Conservation (phyloP, 2,888 invertebrate species). For the Temnothorax unifasciatus region DNA sequence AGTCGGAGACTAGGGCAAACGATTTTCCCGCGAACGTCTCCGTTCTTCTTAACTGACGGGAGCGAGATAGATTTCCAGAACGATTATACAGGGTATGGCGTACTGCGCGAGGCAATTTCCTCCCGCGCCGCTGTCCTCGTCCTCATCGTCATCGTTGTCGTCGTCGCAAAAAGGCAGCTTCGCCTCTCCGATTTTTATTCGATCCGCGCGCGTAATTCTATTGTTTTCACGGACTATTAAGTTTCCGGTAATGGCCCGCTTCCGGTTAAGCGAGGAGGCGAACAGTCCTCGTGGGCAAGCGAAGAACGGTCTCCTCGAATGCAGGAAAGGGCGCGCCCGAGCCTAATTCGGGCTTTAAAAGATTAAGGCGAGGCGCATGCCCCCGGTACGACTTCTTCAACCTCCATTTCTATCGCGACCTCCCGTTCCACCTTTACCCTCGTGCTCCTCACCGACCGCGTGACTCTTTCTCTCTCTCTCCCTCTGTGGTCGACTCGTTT, state of each 20-base stretch:
- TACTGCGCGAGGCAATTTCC: constrained; percentile 71
- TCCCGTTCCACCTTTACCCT: constrained; percentile 59
- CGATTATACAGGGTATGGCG: constrained; percentile 67
- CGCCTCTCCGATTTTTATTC: constrained; percentile 81
- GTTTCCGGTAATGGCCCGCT: constrained; percentile 84
- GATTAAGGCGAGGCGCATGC: constrained; percentile 84
- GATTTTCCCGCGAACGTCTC: constrained; percentile 74
- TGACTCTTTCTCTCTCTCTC: not conserved
- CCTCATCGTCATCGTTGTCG: constrained; percentile 48
- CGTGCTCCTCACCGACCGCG: not conserved
- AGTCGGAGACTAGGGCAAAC: constrained; percentile 50
- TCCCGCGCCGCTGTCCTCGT: constrained; percentile 47
- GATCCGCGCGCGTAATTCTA: constrained; percentile 85
- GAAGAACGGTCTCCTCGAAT: constrained; percentile 82
- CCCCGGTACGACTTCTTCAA: constrained; percentile 65
- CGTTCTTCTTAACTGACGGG: constrained; percentile 41
- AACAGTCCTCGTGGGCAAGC: constrained; percentile 46
- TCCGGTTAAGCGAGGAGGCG: constrained; percentile 79
- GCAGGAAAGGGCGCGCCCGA: constrained; percentile 86
- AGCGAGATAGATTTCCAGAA: constrained; percentile 72
- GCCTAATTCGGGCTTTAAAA: constrained; percentile 84
- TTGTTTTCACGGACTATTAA: constrained; percentile 87
- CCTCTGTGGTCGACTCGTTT: constrained; percentile 60
- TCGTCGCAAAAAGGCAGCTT: constrained; percentile 54
- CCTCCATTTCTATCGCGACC: constrained; percentile 70